Evolutionary conservation across 2,113 vertebrate genomes (phyloP), one percentile per base, ranked within the genome.

Genomic region (Nibea albiflora): DNA sequence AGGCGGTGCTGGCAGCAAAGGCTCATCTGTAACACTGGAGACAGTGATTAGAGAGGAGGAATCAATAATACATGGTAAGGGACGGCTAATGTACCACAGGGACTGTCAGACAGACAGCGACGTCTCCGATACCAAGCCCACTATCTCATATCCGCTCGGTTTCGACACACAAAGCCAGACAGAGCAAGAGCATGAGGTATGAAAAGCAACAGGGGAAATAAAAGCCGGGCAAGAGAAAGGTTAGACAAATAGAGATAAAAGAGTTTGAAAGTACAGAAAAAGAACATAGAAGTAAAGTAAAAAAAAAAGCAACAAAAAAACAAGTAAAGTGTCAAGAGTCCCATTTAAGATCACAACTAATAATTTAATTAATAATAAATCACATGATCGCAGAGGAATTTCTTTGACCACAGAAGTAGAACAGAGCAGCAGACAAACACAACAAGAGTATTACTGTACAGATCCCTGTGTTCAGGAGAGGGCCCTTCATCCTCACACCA

Each of bases 41-140:
- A 89, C 80, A 49, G 86, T 90, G 90, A 93, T 93, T 92, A 91
- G 87, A 86, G 89, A 52, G 67, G 52, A 64, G 64, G 87, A 88
- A 92, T 94, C 92, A 92, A 94, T 94, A 94, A 94, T 93, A 94
- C 92, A 93, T 93, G 89, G 82, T 87, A 81, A 87, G 93, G 92
- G 91, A 88, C 63, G 58, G 73, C 89, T 93, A 93, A 94, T 94
- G 93, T 92, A 94, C 93, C 91, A 73, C 81, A 84, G 93, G 90
- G 93, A 92, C 88, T 14, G 68, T 78, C 72, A 85, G 88, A 86
- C 83, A 86, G 88, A 84, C 85, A 88, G 73, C 72, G 54, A 79
- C 63, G 84, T 86, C 86, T 88, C 83, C 46, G 70, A 87, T 87
- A 78, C 73, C 85, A 65, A 69, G 53, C 82, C 62, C 6, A 11